Evolutionary conservation across 2,113 vertebrate genomes (phyloP).

Genomic region (Corynorhinus townsendii): DNA sequence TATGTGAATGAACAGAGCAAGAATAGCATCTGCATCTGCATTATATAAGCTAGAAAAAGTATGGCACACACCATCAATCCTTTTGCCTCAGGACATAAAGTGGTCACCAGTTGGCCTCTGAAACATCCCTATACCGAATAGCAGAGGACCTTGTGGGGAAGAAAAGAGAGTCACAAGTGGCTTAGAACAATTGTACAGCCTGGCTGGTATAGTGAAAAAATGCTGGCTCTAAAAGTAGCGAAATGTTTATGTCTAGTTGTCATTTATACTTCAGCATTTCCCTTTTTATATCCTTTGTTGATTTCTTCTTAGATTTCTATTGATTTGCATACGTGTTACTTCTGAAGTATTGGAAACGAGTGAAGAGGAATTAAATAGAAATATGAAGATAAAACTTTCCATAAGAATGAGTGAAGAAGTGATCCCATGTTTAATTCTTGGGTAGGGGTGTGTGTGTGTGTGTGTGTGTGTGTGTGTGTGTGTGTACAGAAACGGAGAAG

Average conservation of each 20-base stretch:
- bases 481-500: background rate
- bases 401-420: background rate
- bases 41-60: slow-evolving; percentile 21
- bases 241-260: background rate
- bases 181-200: background rate
- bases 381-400: background rate
- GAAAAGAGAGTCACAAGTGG: background rate
- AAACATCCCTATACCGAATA: background rate
- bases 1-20: slow-evolving; percentile 6
- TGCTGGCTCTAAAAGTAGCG: background rate
- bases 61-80: background rate
- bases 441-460: background rate
- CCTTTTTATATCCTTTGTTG: background rate
- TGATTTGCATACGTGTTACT: slow-evolving; percentile 16
- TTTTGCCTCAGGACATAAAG: slow-evolving; percentile 48
- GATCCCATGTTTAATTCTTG: background rate
- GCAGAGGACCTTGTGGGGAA: background rate
- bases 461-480: background rate
- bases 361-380: slow-evolving; percentile 7
- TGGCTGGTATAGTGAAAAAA: background rate
- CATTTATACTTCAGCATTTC: slow-evolving; percentile 20
- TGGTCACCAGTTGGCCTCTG: slow-evolving; percentile 21
- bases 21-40: background rate
- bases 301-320: background rate
- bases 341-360: slow-evolving; percentile 16